A percentile compares a stretch with the other conserved stretches of the same genome.
These are phyloP conservation scores for Andrena praecox DNA, from an alignment of 2,888 invertebrate genomes.

Conservation along the genomic window DNA sequence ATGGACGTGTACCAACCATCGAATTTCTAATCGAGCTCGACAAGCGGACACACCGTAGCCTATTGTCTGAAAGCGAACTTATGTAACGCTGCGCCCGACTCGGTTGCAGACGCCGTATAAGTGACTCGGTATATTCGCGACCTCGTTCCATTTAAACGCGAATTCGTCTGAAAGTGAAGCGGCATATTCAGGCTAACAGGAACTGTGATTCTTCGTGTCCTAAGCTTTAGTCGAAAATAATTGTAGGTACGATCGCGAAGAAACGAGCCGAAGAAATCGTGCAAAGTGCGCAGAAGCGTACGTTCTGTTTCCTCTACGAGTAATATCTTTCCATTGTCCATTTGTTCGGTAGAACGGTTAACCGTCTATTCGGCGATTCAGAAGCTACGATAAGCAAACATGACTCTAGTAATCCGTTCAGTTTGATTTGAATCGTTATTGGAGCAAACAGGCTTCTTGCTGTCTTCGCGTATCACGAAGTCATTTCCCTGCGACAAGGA, in stretches of 20 bases:
- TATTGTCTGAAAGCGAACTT: neutral
- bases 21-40: neutral
- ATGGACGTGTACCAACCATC: neutral
- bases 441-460: no score
- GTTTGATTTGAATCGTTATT: no score
- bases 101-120: constrained; percentile 5
- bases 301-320: constrained; percentile 1
- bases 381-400: no score
- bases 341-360: neutral
- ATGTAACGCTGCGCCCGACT: neutral
- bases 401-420: no score
- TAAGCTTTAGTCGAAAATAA: neutral
- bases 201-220: constrained; percentile 48
- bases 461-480: no score
- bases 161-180: constrained; percentile 15
- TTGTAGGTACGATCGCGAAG: neutral
- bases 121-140: constrained; percentile 23
- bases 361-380: constrained; percentile 7
- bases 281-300: neutral
- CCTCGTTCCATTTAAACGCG: constrained; percentile 27
- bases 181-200: constrained; percentile 23
- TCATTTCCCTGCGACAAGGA: no score
- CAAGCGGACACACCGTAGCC: neutral
- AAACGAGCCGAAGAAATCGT: neutral
- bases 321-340: constrained; percentile 6